Evolutionary conservation across 2,797 vertebrate species (phyloP), one percentile per base, ranked within the genome.

Genomic region (Cuculus canorus): DNA sequence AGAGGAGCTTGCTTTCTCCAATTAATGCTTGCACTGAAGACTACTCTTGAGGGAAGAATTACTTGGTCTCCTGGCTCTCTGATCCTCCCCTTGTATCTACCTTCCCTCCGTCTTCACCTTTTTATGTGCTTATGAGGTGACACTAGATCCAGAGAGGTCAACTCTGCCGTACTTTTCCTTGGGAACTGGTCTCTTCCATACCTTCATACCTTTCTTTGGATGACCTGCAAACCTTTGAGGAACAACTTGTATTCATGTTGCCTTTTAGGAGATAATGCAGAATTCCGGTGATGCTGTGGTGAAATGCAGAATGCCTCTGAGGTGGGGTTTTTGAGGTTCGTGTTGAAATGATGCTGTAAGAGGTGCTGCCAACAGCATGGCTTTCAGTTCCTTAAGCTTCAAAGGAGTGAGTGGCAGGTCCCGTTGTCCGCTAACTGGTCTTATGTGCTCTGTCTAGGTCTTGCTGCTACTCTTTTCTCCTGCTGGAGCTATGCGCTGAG

Each of bases 191-290:
- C 39, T 41, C 35, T 63, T 88, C 27, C 21, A 2, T 43, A 15
- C 30, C 32, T 85, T 77, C 24, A 7, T 37, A 12, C 50, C 48
- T 13, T 50, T 65, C 50, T 90, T 59, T 60, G 41, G 28, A 5
- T 82, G 82, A 17, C 14, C 4, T 52, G 56, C 60, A 82, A 85
- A 22, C 48, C 45, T 82, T 53, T 54, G 53, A 81, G 69, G 45
- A 63, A 4, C 39, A 39, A 13, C 24, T 68, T 35, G 24, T 33
- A 2, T 41, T n/a, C 11, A 22, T 84, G 50, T 63, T 0, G 0
- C 39, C 9, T 37, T 39, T 54, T 9, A 35, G 63, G 32, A 72
- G 66, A 18, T 19, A 35, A 32, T 54, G 13, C 24, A 32, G 73
- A 32, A 35, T 57, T 65, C 27, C 23, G 14, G 10, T 33, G 30